These are phyloP conservation scores for Troides aeacus DNA, from an alignment of 2,888 invertebrate genomes.

Conservation along the genomic window DNA sequence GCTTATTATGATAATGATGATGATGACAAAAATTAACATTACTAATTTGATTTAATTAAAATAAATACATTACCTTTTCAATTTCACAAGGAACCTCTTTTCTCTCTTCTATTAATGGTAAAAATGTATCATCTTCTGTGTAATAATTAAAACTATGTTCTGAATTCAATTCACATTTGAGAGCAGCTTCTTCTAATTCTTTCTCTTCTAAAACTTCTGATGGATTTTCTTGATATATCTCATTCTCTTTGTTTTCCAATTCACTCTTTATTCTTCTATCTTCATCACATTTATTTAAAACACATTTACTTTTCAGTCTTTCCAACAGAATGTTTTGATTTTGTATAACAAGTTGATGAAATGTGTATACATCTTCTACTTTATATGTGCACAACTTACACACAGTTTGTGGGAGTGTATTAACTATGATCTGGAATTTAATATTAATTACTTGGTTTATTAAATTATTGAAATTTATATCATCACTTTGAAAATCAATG, in stretches of 20 bases:
- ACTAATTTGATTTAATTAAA: too few relatives aligned
- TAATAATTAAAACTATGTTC: constrained; percentile 4
- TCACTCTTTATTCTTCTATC: constrained; percentile 20
- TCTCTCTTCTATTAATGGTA: constrained; percentile 15
- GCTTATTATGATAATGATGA: too few relatives aligned
- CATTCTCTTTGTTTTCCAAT: constrained; percentile 30
- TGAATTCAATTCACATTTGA: constrained; percentile 11
- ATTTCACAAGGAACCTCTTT: not conserved
- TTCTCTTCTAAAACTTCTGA: constrained; percentile 6
- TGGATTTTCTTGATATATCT: constrained; percentile 8
- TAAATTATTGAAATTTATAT: too few relatives aligned
- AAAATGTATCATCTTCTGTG: constrained; percentile 14
- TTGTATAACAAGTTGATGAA: constrained; percentile 40
- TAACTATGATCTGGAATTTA: constrained; percentile 46
- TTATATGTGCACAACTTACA: constrained; percentile 47
- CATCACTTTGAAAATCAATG: too few relatives aligned
- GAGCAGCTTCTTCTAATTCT: constrained; percentile 5
- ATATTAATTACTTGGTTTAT: not conserved
- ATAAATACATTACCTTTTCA: too few relatives aligned
- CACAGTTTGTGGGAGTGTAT: constrained; percentile 46
- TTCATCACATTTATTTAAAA: constrained; percentile 2
- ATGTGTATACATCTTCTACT: constrained; percentile 45
- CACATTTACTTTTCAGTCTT: constrained; percentile 27
- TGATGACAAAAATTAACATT: too few relatives aligned
- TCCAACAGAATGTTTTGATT: constrained; percentile 46